These are phyloP conservation scores for Tenualosa ilisha DNA, from an alignment of 2,797 vertebrate species.

Conservation along the genomic window DNA sequence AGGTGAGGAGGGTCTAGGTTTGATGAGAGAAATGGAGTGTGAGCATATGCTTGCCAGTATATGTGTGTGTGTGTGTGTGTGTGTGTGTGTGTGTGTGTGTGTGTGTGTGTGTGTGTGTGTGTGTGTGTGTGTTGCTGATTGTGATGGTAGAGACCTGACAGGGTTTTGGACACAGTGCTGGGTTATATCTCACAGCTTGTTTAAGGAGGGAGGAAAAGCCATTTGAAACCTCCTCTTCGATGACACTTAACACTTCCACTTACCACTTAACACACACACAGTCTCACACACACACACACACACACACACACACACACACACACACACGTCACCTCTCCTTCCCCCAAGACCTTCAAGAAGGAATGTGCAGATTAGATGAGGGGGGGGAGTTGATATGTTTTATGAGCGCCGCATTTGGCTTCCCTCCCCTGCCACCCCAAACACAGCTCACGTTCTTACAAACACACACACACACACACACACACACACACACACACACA, in stretches of 20 bases:
- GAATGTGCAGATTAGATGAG: neutral
- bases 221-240: constrained; percentile 10
- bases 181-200: constrained; percentile 18
- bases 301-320: neutral
- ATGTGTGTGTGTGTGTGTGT: neutral
- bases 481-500: neutral
- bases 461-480: no score
- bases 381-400: neutral
- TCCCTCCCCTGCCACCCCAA: neutral
- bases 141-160: constrained; percentile 21
- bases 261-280: neutral
- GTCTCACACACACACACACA: constrained; percentile 10
- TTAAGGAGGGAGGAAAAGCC: neutral
- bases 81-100: constrained; percentile 10
- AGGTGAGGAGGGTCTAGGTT: neutral
- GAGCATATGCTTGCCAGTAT: neutral
- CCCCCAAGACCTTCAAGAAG: neutral
- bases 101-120: constrained; percentile 15
- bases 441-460: no score
- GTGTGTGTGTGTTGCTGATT: neutral
- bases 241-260: neutral
- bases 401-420: neutral
- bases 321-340: neutral
- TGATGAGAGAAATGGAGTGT: neutral
- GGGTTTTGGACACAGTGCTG: neutral